Base-by-base conservation (phyloP, 2,113 vertebrate genomes). In the Pyxicephalus adspersus region DNA sequence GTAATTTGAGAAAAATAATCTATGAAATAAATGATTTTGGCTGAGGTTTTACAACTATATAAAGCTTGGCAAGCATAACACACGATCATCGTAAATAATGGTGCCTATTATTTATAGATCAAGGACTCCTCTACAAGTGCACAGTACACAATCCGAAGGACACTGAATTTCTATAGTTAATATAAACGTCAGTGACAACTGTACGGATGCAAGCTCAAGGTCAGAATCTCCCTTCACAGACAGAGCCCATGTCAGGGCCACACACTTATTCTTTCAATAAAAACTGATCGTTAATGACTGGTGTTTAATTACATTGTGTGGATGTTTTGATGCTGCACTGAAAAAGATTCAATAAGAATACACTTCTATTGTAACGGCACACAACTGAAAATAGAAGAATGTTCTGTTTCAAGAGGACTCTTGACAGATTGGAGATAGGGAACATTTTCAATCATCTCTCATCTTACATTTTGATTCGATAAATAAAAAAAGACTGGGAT, bases 401-500 rank as follows among this genome's bases (percentile, higher is more conserved):
- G 20, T 72, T 80, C 57, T 13, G 19, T 81, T 81, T 74, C 61
- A 81, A 74, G 74, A 81, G 58, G 25, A 23, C 29, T 66, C 15
- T 64, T 81, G 79, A 74, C 79, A 64, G 68, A 81, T 73, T 54
- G 26, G 18, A 75, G 80, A 75, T 50, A 58, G 50, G 51, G 80
- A 73, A 81, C 60, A 75, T 58, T 66, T 45, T 65, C 70, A 73
- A 20, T 65, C n/a, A 18, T 63, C 22, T 58, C n/a, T 55, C 22
- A 26, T 11, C 45, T 54, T 23, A 45, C 23, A 75, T 74, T 82
- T 63, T 17, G 17, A 75, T 55, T 58, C 28, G 51, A 74, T 66
- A 75, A 75, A 82, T 72, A 50, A 77, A 74, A 28, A 76, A 73
- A 64, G 50, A 34, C 70, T 57, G 45, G 52, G 80, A 82, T 75